Evolutionary conservation across 2,888 invertebrate genomes (phyloP), one percentile per base, ranked within the genome.

Genomic region (Dynastes hyllus): DNA sequence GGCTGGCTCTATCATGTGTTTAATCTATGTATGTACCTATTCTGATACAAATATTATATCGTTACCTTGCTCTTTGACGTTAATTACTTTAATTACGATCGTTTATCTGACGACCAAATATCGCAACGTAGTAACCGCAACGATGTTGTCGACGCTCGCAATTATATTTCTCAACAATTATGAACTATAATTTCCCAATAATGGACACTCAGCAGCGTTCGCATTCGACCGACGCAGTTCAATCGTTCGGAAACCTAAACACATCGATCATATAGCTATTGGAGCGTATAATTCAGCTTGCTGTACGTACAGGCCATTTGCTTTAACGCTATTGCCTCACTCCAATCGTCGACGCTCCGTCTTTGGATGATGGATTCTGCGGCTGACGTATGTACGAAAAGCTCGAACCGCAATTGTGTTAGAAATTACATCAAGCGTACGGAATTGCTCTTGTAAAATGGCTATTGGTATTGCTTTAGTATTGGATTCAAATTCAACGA

Each of bases 121-220:
- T 37, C 32, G 32, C 32, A 11, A 8, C n/a, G 29, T 4, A 32
- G 29, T 63, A 63, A 32, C 29, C 63, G n/a, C 32, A 32, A 32
- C 13, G 5, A 63, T 63, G 63, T 63, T 29, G 63, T 2, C 32
- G n/a, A 8, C 29, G 32, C 58, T 22, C 32, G 29, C 63, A 29
- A 63, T 63, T 63, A 63, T 63, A 63, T 29, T 22, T 22, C 32
- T 32, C 63, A 63, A 63, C 63, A 63, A 63, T 63, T 63, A 63
- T 32, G 32, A 63, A n/a, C 63, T 13, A 63, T 63, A 63, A 63
- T 32, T 63, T 63, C 32, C 63, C 63, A 63, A 27, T 63, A 63
- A 63, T 63, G 63, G 27, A 9, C 1, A n/a, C 29, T 11, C 13
- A 29, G 32, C 32, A 27, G 32, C 32, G 32, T 37, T 37, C 32